Conservation (phyloP, 2,797 vertebrate species). For the Bovichtus variegatus region DNA sequence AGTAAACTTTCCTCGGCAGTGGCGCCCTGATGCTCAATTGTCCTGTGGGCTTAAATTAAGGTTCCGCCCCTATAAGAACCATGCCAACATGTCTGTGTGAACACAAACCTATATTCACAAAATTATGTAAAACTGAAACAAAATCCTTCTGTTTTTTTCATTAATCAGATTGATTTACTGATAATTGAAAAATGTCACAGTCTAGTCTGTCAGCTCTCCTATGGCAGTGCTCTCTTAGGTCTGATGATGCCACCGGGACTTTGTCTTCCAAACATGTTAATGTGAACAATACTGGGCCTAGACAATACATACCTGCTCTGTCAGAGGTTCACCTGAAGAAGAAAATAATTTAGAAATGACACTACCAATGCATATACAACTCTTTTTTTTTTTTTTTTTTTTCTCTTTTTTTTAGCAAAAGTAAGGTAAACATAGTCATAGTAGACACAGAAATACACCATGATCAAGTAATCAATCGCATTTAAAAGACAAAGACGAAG, state of each 20-base stretch:
- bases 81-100: background rate
- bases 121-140: background rate
- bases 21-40: background rate
- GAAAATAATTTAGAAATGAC: background rate
- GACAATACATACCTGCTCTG: background rate
- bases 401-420: background rate
- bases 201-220: background rate
- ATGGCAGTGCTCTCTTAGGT: background rate
- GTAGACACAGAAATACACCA: background rate
- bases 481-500: background rate
- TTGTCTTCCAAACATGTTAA: constrained; percentile 13
- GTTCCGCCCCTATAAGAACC: background rate
- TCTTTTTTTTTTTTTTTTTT: too few species aligned
- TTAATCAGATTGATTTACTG: background rate
- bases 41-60: constrained; percentile 40
- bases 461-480: background rate
- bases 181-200: too few species aligned
- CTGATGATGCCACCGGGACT: background rate
- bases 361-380: too few species aligned
- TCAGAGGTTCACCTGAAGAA: background rate
- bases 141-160: background rate
- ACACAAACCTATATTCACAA: background rate
- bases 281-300: too few species aligned
- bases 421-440: too few species aligned
- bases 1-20: background rate